These are phyloP conservation scores for Colossoma macropomum DNA, from an alignment of 2,113 vertebrate genomes.

Conservation along the genomic window DNA sequence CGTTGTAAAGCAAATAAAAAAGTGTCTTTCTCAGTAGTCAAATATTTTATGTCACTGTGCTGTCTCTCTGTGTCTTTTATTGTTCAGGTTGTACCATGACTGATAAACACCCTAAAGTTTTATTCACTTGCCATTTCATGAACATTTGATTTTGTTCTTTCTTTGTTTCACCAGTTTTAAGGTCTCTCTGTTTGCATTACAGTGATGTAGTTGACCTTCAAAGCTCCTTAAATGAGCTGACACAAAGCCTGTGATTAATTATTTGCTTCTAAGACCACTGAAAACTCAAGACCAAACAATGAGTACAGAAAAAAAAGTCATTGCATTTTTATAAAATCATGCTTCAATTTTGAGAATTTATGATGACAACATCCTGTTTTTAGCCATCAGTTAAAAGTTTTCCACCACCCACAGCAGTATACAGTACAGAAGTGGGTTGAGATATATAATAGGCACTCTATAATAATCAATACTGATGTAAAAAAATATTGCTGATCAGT, in stretches of 20 bases:
- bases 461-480: background rate
- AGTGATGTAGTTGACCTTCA: background rate
- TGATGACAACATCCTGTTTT: background rate
- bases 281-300: background rate
- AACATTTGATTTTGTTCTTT: background rate
- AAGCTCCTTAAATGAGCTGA: background rate
- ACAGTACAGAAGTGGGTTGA: background rate
- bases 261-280: constrained; percentile 5
- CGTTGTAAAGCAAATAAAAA: no score
- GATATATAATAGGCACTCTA: background rate
- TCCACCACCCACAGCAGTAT: background rate
- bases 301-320: background rate
- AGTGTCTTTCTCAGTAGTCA: no score
- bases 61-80: background rate
- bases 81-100: background rate
- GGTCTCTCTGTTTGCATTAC: background rate
- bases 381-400: background rate
- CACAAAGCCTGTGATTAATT: background rate
- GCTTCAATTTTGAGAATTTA: background rate
- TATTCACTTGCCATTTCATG: no score
- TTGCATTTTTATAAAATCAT: no score
- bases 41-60: no score
- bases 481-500: background rate
- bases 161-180: background rate
- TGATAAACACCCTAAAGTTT: no score